Evolutionary conservation across 2,797 vertebrate genomes (phyloP).

Genomic region (Microctenopoma stevenorrisi): DNA sequence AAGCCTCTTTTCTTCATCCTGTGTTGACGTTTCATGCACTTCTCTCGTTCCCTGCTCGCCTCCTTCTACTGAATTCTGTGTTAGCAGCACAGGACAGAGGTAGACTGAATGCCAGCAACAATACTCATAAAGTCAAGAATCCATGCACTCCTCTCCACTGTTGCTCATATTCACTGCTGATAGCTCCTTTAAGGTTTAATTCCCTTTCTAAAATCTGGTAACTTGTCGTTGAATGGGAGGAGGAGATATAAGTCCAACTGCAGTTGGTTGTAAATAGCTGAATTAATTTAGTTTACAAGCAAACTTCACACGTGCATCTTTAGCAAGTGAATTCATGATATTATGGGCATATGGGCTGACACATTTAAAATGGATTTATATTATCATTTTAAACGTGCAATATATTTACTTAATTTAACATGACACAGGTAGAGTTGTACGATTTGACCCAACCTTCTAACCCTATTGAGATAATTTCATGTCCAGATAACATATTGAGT

Average conservation of each 20-base stretch:
- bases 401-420: too few relatives aligned
- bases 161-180: slow-evolving; percentile 59
- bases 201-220: slow-evolving; percentile 51
- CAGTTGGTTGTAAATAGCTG: slow-evolving; percentile 19
- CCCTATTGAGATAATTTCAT: too few relatives aligned
- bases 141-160: slow-evolving; percentile 60
- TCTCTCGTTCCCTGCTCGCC: slow-evolving; percentile 22
- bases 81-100: slow-evolving; percentile 40
- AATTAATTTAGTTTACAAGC: slow-evolving; percentile 12
- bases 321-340: not conserved
- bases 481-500: too few relatives aligned
- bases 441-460: too few relatives aligned
- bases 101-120: slow-evolving; percentile 67
- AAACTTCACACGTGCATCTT: not conserved
- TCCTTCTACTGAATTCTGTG: slow-evolving; percentile 35
- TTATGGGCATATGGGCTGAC: too few relatives aligned
- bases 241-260: slow-evolving; percentile 25
- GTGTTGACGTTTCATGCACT: slow-evolving; percentile 37
- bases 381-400: too few relatives aligned
- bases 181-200: slow-evolving; percentile 61
- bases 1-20: slow-evolving; percentile 26
- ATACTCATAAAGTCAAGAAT: slow-evolving; percentile 77
- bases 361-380: too few relatives aligned
- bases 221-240: slow-evolving; percentile 27
- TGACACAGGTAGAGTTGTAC: too few relatives aligned